These are phyloP conservation scores for Monomorium pharaonis DNA, from an alignment of 1,140 invertebrate species.

Conservation along the genomic window DNA sequence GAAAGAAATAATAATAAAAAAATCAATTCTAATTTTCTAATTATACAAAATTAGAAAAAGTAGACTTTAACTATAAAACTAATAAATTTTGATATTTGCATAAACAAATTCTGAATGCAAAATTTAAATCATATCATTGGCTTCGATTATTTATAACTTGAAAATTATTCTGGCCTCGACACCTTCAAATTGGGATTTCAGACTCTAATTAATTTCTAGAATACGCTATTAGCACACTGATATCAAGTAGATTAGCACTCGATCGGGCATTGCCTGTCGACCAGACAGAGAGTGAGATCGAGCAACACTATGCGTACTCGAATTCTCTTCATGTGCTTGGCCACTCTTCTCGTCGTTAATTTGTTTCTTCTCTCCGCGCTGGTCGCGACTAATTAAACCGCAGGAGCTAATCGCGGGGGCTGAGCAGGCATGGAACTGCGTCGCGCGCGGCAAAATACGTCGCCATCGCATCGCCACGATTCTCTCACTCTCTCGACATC, in stretches of 20 bases:
- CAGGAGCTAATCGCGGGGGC: constrained; percentile 38
- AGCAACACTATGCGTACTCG: not conserved
- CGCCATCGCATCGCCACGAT: not conserved
- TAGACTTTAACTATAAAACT: not conserved
- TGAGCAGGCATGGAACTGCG: not conserved
- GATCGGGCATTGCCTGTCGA: not conserved
- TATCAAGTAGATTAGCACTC: not conserved
- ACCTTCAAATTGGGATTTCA: not conserved
- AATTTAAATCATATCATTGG: not conserved
- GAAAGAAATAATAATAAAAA: not conserved
- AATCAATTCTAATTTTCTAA: not conserved
- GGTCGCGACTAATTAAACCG: constrained; percentile 38
- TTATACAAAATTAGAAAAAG: too few species aligned
- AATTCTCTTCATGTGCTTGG: not conserved
- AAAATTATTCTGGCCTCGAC: not conserved
- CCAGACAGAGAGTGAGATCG: not conserved
- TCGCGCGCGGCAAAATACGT: constrained; percentile 25
- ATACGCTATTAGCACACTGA: not conserved
- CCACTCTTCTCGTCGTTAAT: not conserved
- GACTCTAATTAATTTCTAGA: not conserved
- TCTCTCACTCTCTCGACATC: constrained; percentile 31
- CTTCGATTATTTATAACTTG: not conserved
- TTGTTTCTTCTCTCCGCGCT: not conserved
- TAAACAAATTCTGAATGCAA: not conserved
- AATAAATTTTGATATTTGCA: not conserved